Conservation (phyloP, 2,888 invertebrate species). For the Drepanosiphum platanoidis region DNA sequence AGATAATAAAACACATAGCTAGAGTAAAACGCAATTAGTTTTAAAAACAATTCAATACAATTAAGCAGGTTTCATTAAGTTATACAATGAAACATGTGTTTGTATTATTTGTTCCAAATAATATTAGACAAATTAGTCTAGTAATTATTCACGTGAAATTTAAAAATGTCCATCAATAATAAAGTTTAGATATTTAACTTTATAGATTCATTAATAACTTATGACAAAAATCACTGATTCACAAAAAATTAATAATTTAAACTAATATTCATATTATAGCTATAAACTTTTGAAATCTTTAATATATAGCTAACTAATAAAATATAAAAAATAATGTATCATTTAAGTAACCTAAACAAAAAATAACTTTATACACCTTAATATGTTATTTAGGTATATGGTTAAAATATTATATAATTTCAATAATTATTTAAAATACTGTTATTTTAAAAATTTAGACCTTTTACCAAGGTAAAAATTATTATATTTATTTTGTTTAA, state of each 20-base stretch:
- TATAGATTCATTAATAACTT: too few species aligned
- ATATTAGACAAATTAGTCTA: neutral
- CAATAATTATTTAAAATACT: neutral
- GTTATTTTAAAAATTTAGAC: neutral
- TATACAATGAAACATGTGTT: constrained; percentile 31
- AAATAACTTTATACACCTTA: neutral
- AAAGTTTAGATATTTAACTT: neutral
- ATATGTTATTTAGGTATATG: neutral
- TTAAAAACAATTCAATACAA: constrained; percentile 31
- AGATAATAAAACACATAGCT: constrained; percentile 15
- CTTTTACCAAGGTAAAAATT: too few species aligned
- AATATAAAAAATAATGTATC: neutral
- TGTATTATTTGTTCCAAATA: neutral
- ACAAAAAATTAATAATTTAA: neutral
- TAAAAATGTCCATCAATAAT: neutral
- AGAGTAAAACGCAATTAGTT: constrained; percentile 23
- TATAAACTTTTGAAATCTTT: neutral
- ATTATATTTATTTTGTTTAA: too few species aligned
- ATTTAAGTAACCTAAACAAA: neutral
- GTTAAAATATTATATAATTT: neutral
- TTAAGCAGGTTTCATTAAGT: constrained; percentile 41
- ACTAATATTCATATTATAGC: neutral
- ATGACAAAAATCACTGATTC: neutral
- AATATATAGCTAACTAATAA: neutral
- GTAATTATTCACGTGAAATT: constrained; percentile 22